Evolutionary conservation across 1,140 invertebrate species (phyloP).

Genomic region (Zophobas atratus): DNA sequence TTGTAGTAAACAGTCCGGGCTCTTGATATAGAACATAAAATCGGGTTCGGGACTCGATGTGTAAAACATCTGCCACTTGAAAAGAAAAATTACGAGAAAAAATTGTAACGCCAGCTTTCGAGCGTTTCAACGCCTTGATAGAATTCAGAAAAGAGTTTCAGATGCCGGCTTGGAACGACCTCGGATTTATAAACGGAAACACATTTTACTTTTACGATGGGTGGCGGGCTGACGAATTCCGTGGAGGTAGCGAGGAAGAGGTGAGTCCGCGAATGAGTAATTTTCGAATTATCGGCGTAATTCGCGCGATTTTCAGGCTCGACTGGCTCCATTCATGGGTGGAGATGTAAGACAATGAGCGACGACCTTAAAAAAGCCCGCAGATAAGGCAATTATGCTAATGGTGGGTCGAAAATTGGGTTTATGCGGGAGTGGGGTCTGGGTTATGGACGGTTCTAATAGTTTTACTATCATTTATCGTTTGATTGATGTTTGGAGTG

Average conservation of each 20-base stretch:
- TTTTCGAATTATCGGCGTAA: no score
- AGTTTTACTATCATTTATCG: neutral
- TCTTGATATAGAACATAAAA: conserved; percentile 45
- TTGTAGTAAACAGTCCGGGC: conserved; percentile 42
- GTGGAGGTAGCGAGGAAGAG: no score
- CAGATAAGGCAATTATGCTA: conserved; percentile 19
- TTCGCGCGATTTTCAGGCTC: neutral
- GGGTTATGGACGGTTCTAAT: neutral
- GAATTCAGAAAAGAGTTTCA: conserved; percentile 30
- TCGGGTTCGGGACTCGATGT: conserved; percentile 28
- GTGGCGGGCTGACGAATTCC: no score
- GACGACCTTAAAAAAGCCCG: conserved; percentile 11
- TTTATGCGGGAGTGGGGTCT: conserved; percentile 2
- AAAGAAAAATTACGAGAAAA: conserved; percentile 36
- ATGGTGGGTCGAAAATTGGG: neutral
- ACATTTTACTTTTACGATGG: neutral
- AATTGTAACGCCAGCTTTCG: conserved; percentile 16
- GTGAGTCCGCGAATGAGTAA: no score
- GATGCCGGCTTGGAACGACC: conserved; percentile 26
- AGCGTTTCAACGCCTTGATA: conserved; percentile 8
- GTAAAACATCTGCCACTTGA: conserved; percentile 49
- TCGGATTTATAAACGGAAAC: neutral
- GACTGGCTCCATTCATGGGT: conserved; percentile 8
- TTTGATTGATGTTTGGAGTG: no score
- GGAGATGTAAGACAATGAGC: neutral